Base-by-base conservation (phyloP, 2,113 vertebrate species). In the Scalopus aquaticus region DNA sequence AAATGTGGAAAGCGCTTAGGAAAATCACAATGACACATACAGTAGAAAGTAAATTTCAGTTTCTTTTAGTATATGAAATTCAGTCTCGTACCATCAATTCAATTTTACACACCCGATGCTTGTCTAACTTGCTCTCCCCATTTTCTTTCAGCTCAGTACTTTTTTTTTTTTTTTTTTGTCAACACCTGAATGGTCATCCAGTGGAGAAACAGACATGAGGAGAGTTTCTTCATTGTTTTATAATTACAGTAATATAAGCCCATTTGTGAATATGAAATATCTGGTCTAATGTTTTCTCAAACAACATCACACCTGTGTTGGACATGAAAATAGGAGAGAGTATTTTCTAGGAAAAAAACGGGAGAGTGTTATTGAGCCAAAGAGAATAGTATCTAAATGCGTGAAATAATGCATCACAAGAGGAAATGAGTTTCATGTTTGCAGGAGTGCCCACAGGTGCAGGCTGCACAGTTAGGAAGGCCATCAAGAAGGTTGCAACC, bases 361-460 rank as follows among this genome's bases (percentile, higher is more conserved):
- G 4, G 0, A 72, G 7, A 80, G 16, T 16, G 0, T 24, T 67
- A 73, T 88, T 85, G 77, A 73, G 3, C 1, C 49, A 44, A 20
- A 32, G 5, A 17, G 30, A 42, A 70, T 8, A n/a, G 11, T 49
- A 4, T 94, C 51, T 72, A 42, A 79, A 84, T 32, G 17, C 46
- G 32, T 28, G 67, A 92, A 94, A 70, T 54, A 73, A 8, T 17
- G 6, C 9, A 37, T n/a, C 20, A 30, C 32, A n/a, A 12, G 4
- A 58, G 22, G 13, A 77, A 67, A 67, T 19, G 9, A 26, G 9
- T 26, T 22, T 49, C 8, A 4, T 24, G 17, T 54, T 42, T 42
- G 2, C 35, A 16, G 9, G 35, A 11, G 0, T 22, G 4, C 15
- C 7, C 2, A 64, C 6, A 70, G 6, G 2, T 28, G 13, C 13